Evolutionary conservation across 2,888 invertebrate genomes (phyloP), one percentile per base, ranked within the genome.

Genomic region (Rotaria sp.): DNA sequence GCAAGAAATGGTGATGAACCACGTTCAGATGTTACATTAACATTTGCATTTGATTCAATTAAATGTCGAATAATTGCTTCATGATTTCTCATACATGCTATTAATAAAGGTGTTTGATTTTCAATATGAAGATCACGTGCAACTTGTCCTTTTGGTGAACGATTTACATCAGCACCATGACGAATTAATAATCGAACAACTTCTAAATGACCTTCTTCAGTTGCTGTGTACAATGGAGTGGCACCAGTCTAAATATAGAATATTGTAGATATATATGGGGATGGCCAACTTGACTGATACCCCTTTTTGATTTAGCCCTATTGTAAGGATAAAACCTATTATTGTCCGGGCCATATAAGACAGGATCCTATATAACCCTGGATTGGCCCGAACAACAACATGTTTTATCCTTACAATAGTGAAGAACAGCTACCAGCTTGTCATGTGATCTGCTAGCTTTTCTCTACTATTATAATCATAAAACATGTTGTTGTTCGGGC

Each of bases 1-100:
- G 84, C 84, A 15, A 80, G 80, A 13, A 87, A 57, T n/a, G 87
- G 87, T n/a, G 87, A 85, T 38, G 86, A 85, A 48, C 87, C 87
- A 41, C 87, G 84, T 41, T 84, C 85, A 15, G 86, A 85, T 35
- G 85, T 84, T 18, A 85, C 45, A 87, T 87, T 87, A 26, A 84
- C 75, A 85, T 87, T 85, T 8, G 85, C 85, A 35, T 84, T 84
- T 55, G 67, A 84, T 41, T 85, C 85, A 35, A 85, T 84, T 55
- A 85, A 50, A 59, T 85, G n/a, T 50, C 85, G 74, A 80, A 85
- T 85, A 15, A 87, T 87, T 30, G 84, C 24, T 41, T 85, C 84
- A 50, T 86, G 67, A 50, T 87, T 87, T 80, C 84, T 87, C 38
- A 87, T 87, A 52, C 87, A 86, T n/a, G 87, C 87, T 11, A 87